Evolutionary conservation across 2,888 invertebrate species (phyloP).

Genomic region (Glaucopsyche alexis): DNA sequence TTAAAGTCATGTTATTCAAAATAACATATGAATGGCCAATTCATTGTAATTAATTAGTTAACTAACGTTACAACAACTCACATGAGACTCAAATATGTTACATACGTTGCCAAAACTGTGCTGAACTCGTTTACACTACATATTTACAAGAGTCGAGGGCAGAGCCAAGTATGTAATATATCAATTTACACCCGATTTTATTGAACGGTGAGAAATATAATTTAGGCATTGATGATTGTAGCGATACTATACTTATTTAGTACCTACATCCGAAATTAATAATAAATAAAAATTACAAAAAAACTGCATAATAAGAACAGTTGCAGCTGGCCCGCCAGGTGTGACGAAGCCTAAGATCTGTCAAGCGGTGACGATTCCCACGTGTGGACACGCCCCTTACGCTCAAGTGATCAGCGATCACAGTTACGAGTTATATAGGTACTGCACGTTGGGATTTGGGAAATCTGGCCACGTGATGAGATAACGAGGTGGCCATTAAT

Average conservation of each 20-base stretch:
- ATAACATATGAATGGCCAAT: not conserved
- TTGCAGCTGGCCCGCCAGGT: not conserved
- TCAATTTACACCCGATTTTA: not conserved
- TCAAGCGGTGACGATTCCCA: not conserved
- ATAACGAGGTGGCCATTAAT: too few relatives aligned
- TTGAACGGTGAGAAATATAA: not conserved
- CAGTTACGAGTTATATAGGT: not conserved
- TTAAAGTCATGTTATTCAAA: not conserved
- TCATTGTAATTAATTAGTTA: not conserved
- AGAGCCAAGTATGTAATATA: slow-evolving; percentile 3
- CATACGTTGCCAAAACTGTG: not conserved
- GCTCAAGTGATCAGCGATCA: not conserved
- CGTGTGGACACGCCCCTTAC: not conserved
- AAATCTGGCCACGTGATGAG: not conserved
- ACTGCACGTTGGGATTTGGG: not conserved
- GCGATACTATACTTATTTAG: too few relatives aligned
- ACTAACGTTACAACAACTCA: not conserved
- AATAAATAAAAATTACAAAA: too few relatives aligned
- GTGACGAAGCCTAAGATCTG: not conserved
- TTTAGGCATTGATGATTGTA: not conserved
- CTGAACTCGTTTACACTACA: not conserved
- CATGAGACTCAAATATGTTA: not conserved
- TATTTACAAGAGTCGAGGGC: not conserved
- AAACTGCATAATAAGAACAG: not conserved
- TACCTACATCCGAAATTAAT: too few relatives aligned